These are phyloP conservation scores for Nemotelus pantherinus DNA, from an alignment of 2,888 invertebrate genomes.

Conservation along the genomic window DNA sequence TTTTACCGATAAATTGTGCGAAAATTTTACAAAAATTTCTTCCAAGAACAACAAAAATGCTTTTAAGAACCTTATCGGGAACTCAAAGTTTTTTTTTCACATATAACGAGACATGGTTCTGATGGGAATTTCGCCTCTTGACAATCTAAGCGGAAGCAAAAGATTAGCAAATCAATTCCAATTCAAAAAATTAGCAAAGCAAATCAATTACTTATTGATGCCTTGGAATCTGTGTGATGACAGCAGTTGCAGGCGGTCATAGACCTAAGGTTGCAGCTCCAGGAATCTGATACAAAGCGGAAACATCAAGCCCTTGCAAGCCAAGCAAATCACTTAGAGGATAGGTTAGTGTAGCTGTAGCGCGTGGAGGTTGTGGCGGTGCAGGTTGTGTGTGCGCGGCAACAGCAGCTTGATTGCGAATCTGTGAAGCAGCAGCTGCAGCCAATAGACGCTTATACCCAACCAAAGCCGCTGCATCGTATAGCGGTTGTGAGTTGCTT, in stretches of 20 bases:
- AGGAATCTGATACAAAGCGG: slow-evolving; percentile 77
- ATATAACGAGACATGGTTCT: too few species aligned
- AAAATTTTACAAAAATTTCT: too few species aligned
- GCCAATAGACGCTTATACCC: slow-evolving; percentile 64
- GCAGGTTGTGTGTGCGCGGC: slow-evolving; percentile 63
- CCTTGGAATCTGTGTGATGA: slow-evolving; percentile 62
- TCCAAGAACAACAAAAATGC: too few species aligned
- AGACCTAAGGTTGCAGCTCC: slow-evolving; percentile 76
- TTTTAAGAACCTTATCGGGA: too few species aligned
- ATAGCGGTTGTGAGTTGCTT: slow-evolving; percentile 68
- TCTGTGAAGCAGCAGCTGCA: slow-evolving; percentile 62
- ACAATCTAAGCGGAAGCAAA: slow-evolving; percentile 5
- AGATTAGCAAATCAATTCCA: not conserved
- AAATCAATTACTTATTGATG: slow-evolving; percentile 55
- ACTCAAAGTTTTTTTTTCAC: too few species aligned
- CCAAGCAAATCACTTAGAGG: slow-evolving; percentile 78
- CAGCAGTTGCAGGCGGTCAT: slow-evolving; percentile 68
- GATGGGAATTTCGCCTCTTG: not conserved
- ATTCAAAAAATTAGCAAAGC: not conserved
- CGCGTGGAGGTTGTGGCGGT: slow-evolving; percentile 66
- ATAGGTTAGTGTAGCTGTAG: slow-evolving; percentile 71
- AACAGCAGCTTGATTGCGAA: slow-evolving; percentile 63
- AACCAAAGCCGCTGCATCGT: slow-evolving; percentile 62
- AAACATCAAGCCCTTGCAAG: slow-evolving; percentile 73
- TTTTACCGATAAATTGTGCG: too few species aligned